Conservation (phyloP, 2,797 vertebrate species). For the Rhabdomys pumilio region DNA sequence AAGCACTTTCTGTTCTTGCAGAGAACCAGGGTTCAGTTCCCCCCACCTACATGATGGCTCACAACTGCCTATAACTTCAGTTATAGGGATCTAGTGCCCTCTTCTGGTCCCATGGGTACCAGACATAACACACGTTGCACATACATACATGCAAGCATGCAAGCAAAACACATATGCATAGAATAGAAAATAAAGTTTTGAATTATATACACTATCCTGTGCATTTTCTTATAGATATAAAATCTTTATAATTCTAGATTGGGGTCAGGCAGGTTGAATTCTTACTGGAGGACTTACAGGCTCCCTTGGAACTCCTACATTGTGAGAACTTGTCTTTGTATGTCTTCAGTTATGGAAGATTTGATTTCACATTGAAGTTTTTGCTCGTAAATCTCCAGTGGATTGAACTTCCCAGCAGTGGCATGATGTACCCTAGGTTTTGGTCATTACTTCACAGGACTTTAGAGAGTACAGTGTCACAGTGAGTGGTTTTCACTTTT, state of each 20-base stretch:
- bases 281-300: neutral
- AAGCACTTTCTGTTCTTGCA: neutral
- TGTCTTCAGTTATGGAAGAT: neutral
- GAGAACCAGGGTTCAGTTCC: neutral
- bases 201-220: neutral
- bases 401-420: neutral
- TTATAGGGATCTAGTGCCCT: neutral
- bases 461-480: neutral
- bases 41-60: neutral
- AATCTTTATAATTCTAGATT: neutral
- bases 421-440: neutral
- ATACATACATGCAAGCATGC: neutral
- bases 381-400: neutral
- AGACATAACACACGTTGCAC: neutral
- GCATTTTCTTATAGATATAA: slow-evolving; percentile 11
- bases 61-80: neutral
- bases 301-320: neutral
- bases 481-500: neutral
- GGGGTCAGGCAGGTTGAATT: neutral
- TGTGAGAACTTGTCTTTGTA: neutral
- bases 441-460: neutral
- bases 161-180: neutral
- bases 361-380: neutral
- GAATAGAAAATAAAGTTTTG: neutral
- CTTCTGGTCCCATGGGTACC: neutral